phyloP scores from a whole-genome alignment of 92 coral and sea anemone genomes.

The Epizoanthus stellaris region DNA sequence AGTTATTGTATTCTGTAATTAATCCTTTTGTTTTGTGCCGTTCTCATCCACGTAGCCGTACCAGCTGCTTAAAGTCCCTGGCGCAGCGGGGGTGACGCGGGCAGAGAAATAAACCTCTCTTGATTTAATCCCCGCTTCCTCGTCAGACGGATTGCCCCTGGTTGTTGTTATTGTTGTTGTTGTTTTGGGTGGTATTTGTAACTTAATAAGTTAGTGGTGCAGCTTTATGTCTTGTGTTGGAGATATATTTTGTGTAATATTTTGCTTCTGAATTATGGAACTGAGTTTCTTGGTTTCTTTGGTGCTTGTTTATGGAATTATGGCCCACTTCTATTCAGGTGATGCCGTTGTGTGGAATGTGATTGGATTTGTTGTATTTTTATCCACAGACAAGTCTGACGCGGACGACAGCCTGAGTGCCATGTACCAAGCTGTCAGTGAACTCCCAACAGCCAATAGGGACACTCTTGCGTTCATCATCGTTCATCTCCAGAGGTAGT shows the following conservation, averaged over 20 bases:
- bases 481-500: constrained; percentile 91
- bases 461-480: constrained; percentile 91
- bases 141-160: too few species aligned
- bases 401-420: constrained; percentile 88
- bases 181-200: too few species aligned
- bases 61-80: too few species aligned
- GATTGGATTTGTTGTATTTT: not conserved
- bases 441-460: constrained; percentile 95
- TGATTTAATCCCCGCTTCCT: too few species aligned
- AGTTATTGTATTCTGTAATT: too few species aligned
- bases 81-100: too few species aligned
- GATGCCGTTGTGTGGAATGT: not conserved
- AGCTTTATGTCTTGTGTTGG: not conserved
- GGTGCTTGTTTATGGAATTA: not conserved
- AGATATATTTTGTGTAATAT: not conserved
- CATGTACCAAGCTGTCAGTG: constrained; percentile 97
- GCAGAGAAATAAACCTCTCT: too few species aligned
- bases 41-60: too few species aligned
- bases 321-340: not conserved
- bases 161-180: too few species aligned
- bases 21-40: too few species aligned
- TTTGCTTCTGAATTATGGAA: too few species aligned
- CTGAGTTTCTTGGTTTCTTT: not conserved
- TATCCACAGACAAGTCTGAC: constrained; percentile 72
- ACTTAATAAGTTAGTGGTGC: too few species aligned